phyloP scores from a whole-genome alignment of 2,888 invertebrate genomes.

The Drosophila heteroneura region DNA sequence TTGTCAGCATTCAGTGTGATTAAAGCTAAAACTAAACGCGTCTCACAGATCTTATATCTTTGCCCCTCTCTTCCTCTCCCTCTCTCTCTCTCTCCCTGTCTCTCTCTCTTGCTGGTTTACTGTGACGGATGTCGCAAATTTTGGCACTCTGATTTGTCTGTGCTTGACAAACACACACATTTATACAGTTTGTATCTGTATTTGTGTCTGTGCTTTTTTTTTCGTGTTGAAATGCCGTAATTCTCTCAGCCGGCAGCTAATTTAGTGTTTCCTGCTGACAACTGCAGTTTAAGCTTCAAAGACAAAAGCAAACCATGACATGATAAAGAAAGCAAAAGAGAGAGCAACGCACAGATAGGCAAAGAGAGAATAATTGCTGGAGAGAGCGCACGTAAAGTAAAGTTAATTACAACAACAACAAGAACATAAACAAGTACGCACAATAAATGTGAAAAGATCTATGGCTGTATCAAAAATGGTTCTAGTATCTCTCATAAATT shows the following conservation, averaged over 20 bases:
- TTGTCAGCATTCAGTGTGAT: conserved; percentile 26
- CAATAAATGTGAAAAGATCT: conserved; percentile 14
- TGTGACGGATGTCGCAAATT: conserved; percentile 77
- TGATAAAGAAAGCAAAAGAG: conserved; percentile 46
- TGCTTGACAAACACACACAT: conserved; percentile 37
- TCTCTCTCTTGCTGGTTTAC: neutral
- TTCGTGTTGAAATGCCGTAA: conserved; percentile 66
- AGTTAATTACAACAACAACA: conserved; percentile 22
- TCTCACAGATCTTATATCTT: conserved; percentile 20
- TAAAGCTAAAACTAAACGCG: conserved; percentile 43
- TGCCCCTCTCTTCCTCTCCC: neutral
- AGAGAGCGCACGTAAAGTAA: conserved; percentile 5
- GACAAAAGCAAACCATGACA: conserved; percentile 56
- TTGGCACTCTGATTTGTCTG: conserved; percentile 72
- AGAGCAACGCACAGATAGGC: neutral
- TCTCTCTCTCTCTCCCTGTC: neutral
- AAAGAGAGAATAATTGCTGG: neutral
- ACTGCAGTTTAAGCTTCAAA: conserved; percentile 70
- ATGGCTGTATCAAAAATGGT: conserved; percentile 46
- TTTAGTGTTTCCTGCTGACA: conserved; percentile 83
- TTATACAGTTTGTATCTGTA: neutral
- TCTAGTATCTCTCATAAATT: conserved; percentile 54
- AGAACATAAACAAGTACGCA: conserved; percentile 17
- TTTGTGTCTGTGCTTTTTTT: conserved; percentile 17
- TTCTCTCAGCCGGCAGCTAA: conserved; percentile 76